A percentile compares a stretch with the other conserved stretches of the same genome.
These are phyloP conservation scores for Paragorgia papillata DNA, from an alignment of 92 coral and sea anemone genomes.

Conservation along the genomic window DNA sequence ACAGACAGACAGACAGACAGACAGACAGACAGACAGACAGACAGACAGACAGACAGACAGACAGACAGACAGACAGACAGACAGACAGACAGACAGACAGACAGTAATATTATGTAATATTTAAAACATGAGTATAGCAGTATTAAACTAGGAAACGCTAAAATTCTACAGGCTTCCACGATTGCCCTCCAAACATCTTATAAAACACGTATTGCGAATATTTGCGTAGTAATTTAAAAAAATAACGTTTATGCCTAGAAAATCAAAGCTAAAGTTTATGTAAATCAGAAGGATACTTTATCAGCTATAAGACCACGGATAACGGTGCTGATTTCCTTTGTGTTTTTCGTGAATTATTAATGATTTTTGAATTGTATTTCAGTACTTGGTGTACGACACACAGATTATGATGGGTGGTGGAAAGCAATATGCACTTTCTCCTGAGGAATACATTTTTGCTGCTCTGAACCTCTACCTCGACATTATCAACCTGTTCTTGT, in stretches of 20 bases:
- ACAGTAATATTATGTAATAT: too few species aligned
- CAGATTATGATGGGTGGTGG: constrained; percentile 99
- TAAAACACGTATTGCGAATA: too few species aligned
- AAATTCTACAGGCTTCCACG: too few species aligned
- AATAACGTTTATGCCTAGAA: too few species aligned
- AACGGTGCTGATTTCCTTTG: not conserved
- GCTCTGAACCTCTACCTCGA: constrained; percentile 95
- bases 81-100: not conserved
- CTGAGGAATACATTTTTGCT: constrained; percentile 98
- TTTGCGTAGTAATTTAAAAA: too few species aligned
- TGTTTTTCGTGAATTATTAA: not conserved
- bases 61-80: not conserved
- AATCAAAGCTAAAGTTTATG: too few species aligned
- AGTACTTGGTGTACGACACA: constrained; percentile 98
- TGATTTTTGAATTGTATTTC: constrained; percentile 21
- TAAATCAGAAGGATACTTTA: too few species aligned
- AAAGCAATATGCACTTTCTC: constrained; percentile 87
- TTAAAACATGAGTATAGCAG: too few species aligned
- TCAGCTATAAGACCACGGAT: not conserved
- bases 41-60: not conserved
- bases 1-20: too few species aligned
- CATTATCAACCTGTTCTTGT: constrained; percentile 92
- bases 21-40: too few species aligned
- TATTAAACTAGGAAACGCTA: too few species aligned
- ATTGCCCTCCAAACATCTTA: too few species aligned